phyloP scores from a whole-genome alignment of 2,797 vertebrate species.

The Trachurus trachurus region DNA sequence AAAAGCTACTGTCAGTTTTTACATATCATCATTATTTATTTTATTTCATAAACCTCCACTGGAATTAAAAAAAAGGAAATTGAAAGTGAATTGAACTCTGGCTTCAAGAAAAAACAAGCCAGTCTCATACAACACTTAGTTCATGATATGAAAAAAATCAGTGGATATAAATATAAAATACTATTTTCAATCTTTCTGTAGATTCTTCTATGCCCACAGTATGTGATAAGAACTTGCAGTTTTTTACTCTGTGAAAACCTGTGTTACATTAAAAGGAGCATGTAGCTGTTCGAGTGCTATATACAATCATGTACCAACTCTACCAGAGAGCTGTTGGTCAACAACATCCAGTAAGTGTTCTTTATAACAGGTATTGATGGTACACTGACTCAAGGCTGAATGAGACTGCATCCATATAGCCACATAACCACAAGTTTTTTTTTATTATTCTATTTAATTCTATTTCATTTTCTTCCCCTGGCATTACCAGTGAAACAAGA shows the following conservation, averaged over 20 bases:
- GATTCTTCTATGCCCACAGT: neutral
- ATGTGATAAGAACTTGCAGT: neutral
- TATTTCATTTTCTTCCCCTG: too few species aligned
- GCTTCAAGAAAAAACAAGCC: too few species aligned
- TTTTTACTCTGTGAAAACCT: too few species aligned
- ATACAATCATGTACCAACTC: too few species aligned
- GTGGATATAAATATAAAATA: neutral
- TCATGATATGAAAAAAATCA: too few species aligned
- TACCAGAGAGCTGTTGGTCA: neutral
- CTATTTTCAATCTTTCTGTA: neutral
- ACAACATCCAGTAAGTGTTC: neutral
- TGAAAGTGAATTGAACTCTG: too few species aligned
- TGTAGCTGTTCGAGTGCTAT: too few species aligned
- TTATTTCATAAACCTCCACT: too few species aligned
- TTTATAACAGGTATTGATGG: neutral
- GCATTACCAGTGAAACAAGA: neutral
- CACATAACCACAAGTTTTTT: neutral
- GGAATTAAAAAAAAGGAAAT: too few species aligned
- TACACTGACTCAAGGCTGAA: conserved; percentile 4
- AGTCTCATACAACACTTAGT: too few species aligned
- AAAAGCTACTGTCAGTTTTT: neutral
- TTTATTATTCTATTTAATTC: too few species aligned
- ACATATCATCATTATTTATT: neutral
- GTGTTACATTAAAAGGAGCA: too few species aligned
- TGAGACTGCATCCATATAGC: conserved; percentile 6